These are phyloP conservation scores for Neoseiulus cucumeris DNA, from an alignment of 1,140 invertebrate species.

Conservation along the genomic window DNA sequence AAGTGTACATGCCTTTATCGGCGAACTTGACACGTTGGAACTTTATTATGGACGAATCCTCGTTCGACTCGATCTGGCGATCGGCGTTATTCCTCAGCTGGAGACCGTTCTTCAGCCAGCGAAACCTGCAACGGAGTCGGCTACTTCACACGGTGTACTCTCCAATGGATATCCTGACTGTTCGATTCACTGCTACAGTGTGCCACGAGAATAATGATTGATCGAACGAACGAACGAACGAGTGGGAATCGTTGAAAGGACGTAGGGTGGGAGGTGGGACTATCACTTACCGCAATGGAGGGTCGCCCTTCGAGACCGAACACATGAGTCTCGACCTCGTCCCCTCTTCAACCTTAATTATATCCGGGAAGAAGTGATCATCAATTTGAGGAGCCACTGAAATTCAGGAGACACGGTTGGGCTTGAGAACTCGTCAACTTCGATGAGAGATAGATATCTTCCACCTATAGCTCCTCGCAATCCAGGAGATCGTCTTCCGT, in stretches of 20 bases:
- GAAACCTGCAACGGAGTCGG: not conserved
- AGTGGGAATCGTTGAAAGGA: too few species aligned
- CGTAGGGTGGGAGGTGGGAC: too few species aligned
- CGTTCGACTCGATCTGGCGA: constrained; percentile 8
- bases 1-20: constrained; percentile 3
- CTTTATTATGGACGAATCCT: constrained; percentile 3
- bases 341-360: constrained; percentile 3
- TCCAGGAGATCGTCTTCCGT: too few species aligned
- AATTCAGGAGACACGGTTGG: not conserved
- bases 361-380: constrained; percentile 8
- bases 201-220: too few species aligned
- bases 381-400: constrained; percentile 8
- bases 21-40: constrained; percentile 4
- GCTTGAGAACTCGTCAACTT: too few species aligned
- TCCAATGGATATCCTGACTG: too few species aligned
- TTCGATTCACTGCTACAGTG: too few species aligned
- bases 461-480: too few species aligned
- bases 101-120: not conserved
- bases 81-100: constrained; percentile 7
- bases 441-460: too few species aligned
- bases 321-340: constrained; percentile 1
- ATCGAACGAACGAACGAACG: too few species aligned
- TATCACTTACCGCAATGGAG: constrained; percentile 7
- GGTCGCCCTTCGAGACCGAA: constrained; percentile 3
- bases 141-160: too few species aligned